Percentiles rank a stretch among this genome's conserved stretches.
phyloP scores from a whole-genome alignment of 2,797 vertebrate genomes.

The Tolypeutes matacus region DNA sequence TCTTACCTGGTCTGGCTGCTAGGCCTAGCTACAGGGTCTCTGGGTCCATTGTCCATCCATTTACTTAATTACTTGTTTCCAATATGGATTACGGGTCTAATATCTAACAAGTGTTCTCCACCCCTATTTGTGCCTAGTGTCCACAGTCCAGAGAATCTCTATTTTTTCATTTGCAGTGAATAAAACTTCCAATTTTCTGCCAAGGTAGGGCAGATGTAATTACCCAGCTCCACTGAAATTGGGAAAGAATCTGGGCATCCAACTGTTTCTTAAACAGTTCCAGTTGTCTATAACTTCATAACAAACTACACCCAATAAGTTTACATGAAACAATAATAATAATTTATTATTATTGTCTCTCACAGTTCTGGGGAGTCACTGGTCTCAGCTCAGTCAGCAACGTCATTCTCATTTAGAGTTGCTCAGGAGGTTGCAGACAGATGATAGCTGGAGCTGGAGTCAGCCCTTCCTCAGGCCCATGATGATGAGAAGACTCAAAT shows the following conservation, averaged over 20 bases:
- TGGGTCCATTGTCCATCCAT: not conserved
- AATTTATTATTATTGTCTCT: not conserved
- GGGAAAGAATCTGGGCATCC: not conserved
- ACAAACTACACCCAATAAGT: not conserved
- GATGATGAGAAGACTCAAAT: not conserved
- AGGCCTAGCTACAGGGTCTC: not conserved
- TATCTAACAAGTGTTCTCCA: not conserved
- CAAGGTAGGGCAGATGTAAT: not conserved
- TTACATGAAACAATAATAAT: not conserved
- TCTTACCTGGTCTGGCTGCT: not conserved
- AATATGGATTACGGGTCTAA: not conserved
- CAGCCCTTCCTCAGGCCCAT: not conserved
- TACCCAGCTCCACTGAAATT: not conserved
- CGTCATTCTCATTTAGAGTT: not conserved
- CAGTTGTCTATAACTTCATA: not conserved
- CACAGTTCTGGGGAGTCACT: not conserved
- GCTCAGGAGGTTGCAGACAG: not conserved
- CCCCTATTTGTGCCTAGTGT: not conserved
- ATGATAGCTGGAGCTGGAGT: not conserved
- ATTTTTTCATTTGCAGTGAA: conserved; percentile 21
- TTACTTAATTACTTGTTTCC: not conserved
- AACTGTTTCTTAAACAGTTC: not conserved
- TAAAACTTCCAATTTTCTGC: not conserved
- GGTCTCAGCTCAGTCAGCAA: not conserved
- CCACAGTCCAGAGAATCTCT: not conserved